A percentile compares a stretch with the other conserved stretches of the same genome.
These are phyloP conservation scores for Meriones unguiculatus DNA, from an alignment of 2,113 vertebrate species.

Conservation along the genomic window DNA sequence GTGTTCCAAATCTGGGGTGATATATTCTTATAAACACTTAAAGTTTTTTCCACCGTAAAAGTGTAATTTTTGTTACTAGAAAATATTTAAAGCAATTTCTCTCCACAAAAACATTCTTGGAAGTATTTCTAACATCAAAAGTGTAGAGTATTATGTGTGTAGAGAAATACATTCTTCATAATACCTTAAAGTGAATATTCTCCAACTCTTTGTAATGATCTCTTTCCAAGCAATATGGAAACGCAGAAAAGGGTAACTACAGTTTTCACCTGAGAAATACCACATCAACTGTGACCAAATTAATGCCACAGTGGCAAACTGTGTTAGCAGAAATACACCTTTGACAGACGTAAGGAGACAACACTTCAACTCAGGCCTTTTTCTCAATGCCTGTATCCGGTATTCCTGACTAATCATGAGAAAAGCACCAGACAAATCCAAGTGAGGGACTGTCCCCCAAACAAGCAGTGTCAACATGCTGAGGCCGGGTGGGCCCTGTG, in stretches of 20 bases:
- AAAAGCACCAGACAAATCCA: not conserved
- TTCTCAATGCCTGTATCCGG: not conserved
- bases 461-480: not conserved
- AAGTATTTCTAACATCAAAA: not conserved
- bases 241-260: not conserved
- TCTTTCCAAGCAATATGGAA: not conserved
- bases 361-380: not conserved
- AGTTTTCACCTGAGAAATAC: not conserved
- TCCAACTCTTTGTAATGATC: not conserved
- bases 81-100: conserved; percentile 21
- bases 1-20: not conserved
- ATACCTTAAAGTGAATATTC: conserved; percentile 4
- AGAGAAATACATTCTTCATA: conserved; percentile 8
- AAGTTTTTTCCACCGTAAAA: not conserved
- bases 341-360: not conserved
- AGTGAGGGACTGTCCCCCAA: not conserved
- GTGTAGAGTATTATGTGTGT: not conserved
- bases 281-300: not conserved
- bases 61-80: not conserved
- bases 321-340: not conserved
- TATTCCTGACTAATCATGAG: not conserved
- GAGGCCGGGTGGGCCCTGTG: not conserved
- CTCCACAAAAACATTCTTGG: not conserved
- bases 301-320: not conserved
- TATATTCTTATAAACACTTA: not conserved